These are phyloP conservation scores for Chitala chitala DNA, from an alignment of 2,113 vertebrate genomes.

Conservation along the genomic window DNA sequence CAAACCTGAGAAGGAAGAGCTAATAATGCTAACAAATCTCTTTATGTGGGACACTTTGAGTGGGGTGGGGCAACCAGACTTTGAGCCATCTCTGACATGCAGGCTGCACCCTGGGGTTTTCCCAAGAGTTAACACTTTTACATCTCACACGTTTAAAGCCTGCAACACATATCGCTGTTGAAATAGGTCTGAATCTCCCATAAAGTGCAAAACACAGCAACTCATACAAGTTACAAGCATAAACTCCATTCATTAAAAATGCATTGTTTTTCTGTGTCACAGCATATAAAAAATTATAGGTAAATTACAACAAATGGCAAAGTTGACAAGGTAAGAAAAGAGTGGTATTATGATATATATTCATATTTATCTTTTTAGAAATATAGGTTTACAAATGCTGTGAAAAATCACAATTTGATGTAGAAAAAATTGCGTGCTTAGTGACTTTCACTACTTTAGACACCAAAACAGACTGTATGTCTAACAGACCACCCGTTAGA, in stretches of 20 bases:
- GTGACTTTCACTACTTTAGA: not conserved
- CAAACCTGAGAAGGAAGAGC: not conserved
- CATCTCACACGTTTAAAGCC: too few species aligned
- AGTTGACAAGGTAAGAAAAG: not conserved
- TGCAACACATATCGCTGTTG: too few species aligned
- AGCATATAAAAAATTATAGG: not conserved
- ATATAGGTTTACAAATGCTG: not conserved
- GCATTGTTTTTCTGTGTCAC: slow-evolving; percentile 13
- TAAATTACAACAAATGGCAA: not conserved
- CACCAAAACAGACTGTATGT: not conserved
- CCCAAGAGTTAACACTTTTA: too few species aligned
- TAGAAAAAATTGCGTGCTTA: not conserved
- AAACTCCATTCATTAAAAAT: not conserved
- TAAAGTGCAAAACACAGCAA: slow-evolving; percentile 39
- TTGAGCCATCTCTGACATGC: not conserved
- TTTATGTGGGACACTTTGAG: too few species aligned
- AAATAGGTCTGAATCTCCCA: not conserved
- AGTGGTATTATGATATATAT: too few species aligned
- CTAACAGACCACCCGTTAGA: too few species aligned
- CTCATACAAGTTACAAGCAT: slow-evolving; percentile 26
- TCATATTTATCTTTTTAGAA: not conserved
- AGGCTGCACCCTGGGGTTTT: not conserved
- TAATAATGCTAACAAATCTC: not conserved
- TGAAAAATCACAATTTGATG: not conserved
- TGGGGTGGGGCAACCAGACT: not conserved